Percentiles rank a stretch among this genome's conserved stretches.
phyloP scores from a whole-genome alignment of 2,113 vertebrate genomes.

The Cheilinus undulatus region DNA sequence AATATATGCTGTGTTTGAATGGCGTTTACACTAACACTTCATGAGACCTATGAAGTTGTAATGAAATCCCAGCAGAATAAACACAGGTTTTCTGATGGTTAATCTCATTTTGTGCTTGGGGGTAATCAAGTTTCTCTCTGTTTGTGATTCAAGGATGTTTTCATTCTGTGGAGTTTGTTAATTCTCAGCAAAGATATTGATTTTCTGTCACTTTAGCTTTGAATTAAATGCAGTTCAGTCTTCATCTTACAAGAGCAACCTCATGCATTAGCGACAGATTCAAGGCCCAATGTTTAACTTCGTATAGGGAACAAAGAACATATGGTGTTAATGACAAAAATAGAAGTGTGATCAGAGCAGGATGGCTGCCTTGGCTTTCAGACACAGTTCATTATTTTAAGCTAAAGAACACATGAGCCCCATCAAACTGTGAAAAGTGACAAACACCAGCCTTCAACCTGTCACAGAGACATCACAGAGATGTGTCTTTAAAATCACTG shows the following conservation, averaged over 20 bases:
- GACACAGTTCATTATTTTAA: conserved; percentile 36
- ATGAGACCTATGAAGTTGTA: background rate
- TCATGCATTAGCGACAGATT: background rate
- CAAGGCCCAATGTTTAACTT: conserved; percentile 9
- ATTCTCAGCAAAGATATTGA: background rate
- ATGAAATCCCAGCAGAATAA: conserved; percentile 20
- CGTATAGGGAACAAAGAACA: conserved; percentile 8
- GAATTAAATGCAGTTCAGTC: conserved; percentile 8
- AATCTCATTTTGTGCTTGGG: background rate
- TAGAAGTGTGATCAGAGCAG: conserved; percentile 41
- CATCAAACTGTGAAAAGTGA: background rate
- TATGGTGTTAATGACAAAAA: background rate
- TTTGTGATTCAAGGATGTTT: conserved; percentile 2
- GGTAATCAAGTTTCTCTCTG: background rate
- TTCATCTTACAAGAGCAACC: background rate
- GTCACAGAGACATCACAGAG: conserved; percentile 8
- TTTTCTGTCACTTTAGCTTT: conserved; percentile 23
- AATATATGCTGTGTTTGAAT: conserved; percentile 4
- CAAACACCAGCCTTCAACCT: background rate
- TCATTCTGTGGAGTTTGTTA: conserved; percentile 7
- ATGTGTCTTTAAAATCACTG: background rate
- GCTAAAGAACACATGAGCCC: conserved; percentile 17
- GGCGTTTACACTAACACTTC: background rate
- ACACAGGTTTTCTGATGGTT: background rate
- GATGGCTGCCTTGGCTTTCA: conserved; percentile 24